phyloP scores from a whole-genome alignment of 2,797 vertebrate species.

The Pipistrellus kuhlii region DNA sequence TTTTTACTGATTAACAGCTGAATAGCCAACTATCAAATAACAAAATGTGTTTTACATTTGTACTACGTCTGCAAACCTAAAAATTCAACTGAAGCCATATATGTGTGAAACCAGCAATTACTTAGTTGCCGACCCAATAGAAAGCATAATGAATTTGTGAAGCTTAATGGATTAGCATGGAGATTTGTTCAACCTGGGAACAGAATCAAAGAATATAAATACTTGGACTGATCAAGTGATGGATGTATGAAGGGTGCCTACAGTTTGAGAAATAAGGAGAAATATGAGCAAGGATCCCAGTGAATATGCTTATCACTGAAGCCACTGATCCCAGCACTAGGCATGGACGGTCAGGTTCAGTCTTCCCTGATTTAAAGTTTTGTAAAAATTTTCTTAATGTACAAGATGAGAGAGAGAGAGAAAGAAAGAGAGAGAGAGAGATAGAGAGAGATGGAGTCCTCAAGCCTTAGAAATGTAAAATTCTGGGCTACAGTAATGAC shows the following conservation, averaged over 20 bases:
- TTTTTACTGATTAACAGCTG: too few species aligned
- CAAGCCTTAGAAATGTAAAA: not conserved
- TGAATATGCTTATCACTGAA: not conserved
- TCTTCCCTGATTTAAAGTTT: not conserved
- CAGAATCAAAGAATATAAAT: conserved; percentile 13
- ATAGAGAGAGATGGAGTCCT: not conserved
- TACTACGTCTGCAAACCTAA: too few species aligned
- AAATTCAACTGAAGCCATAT: too few species aligned
- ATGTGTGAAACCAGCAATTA: too few species aligned
- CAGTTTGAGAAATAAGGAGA: not conserved
- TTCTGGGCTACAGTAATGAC: not conserved
- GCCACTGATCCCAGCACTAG: not conserved
- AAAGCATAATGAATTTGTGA: not conserved
- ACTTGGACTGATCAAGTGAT: not conserved
- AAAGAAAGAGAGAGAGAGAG: too few species aligned
- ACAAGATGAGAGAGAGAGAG: not conserved
- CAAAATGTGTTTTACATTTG: too few species aligned
- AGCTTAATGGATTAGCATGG: not conserved
- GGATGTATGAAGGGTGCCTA: not conserved
- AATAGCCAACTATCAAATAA: too few species aligned
- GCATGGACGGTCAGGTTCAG: not conserved
- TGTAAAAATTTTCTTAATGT: conserved; percentile 14
- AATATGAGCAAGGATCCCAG: conserved; percentile 10
- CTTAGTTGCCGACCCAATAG: too few species aligned
- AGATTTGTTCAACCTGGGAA: not conserved